phyloP scores from a whole-genome alignment of 2,113 vertebrate species.

The Dicrurus megarhynchus region DNA sequence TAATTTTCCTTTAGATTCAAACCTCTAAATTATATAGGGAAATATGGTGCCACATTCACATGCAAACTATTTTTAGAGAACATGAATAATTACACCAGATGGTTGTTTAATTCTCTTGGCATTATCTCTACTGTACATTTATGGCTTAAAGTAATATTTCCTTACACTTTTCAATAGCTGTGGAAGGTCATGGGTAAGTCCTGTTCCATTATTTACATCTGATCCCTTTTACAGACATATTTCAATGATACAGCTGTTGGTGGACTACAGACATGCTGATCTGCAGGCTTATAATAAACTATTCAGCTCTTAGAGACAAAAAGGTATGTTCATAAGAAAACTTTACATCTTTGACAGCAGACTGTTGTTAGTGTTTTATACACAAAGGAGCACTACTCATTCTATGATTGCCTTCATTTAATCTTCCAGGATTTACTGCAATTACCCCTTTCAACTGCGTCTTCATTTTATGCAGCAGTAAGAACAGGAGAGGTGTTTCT shows the following conservation, averaged over 20 bases:
- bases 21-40: conserved; percentile 56
- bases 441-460: neutral
- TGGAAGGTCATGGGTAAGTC: conserved; percentile 26
- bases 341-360: conserved; percentile 29
- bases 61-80: conserved; percentile 74
- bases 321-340: neutral
- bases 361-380: conserved; percentile 39
- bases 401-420: conserved; percentile 41
- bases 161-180: conserved; percentile 59
- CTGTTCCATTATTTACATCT: conserved; percentile 34
- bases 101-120: conserved; percentile 74
- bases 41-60: conserved; percentile 58
- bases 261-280: conserved; percentile 47
- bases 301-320: neutral
- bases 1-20: conserved; percentile 53
- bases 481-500: conserved; percentile 11
- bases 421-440: conserved; percentile 29
- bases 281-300: conserved; percentile 19
- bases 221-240: conserved; percentile 27
- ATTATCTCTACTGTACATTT: conserved; percentile 73
- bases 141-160: conserved; percentile 67
- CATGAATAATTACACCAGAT: conserved; percentile 77
- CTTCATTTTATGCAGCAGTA: conserved; percentile 16
- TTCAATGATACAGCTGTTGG: conserved; percentile 22
- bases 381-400: conserved; percentile 32